Evolutionary conservation across 2,797 vertebrate species (phyloP).

Genomic region (Chaetophractus vellerosus): DNA sequence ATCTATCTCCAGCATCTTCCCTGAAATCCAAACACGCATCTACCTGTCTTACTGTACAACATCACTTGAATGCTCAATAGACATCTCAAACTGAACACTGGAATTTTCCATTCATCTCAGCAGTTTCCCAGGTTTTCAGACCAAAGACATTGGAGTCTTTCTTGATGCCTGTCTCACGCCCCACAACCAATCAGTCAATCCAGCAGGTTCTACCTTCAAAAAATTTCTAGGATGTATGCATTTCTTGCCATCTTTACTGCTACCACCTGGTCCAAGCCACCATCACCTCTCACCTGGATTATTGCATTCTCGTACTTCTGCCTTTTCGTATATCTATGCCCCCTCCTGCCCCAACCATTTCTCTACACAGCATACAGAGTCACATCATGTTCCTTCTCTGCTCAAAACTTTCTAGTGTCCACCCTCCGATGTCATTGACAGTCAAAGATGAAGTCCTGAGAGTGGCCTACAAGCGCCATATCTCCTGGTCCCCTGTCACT

Average conservation of each 20-base stretch:
- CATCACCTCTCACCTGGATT: neutral
- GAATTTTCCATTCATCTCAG: neutral
- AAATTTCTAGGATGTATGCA: neutral
- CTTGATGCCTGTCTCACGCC: neutral
- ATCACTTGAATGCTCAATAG: neutral
- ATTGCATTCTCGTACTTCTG: neutral
- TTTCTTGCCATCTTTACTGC: neutral
- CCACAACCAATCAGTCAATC: neutral
- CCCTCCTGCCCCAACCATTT: neutral
- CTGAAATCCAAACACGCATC: neutral
- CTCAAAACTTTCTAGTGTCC: neutral
- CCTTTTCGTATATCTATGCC: neutral
- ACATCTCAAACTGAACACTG: fast-evolving
- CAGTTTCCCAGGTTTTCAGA: neutral
- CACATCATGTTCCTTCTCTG: neutral
- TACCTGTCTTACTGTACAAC: neutral
- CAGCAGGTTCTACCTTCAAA: neutral
- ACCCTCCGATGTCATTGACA: neutral
- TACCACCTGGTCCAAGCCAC: neutral
- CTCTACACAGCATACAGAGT: neutral
- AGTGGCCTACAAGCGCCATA: fast-evolving
- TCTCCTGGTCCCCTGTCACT: neutral
- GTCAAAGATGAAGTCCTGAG: neutral
- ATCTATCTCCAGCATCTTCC: neutral
- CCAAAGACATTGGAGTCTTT: neutral